These are phyloP conservation scores for Burhinus bistriatus DNA, from an alignment of 2,113 vertebrate genomes.

Conservation along the genomic window DNA sequence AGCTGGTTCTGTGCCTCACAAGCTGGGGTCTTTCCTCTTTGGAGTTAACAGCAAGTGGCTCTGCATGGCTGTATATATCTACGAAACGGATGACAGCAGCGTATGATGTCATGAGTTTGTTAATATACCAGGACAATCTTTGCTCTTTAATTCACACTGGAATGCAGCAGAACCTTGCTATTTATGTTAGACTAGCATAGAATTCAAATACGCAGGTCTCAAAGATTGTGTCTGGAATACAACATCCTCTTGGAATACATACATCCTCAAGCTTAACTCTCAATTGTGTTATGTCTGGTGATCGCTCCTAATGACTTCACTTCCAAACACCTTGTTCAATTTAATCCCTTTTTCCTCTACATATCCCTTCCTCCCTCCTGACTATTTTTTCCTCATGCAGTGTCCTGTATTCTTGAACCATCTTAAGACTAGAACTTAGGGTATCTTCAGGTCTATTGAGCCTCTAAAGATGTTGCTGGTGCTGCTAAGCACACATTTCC, in stretches of 20 bases:
- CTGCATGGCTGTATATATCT: neutral
- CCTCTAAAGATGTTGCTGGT: neutral
- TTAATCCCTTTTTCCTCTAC: neutral
- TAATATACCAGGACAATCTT: neutral
- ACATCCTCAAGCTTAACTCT: neutral
- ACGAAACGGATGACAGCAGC: neutral
- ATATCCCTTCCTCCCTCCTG: neutral
- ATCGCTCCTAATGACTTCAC: neutral
- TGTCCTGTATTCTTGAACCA: neutral
- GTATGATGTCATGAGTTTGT: neutral
- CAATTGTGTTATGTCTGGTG: neutral
- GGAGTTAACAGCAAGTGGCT: neutral
- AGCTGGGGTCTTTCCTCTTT: neutral
- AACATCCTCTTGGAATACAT: neutral
- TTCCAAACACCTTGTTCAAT: neutral
- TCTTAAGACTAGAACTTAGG: neutral
- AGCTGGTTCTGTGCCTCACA: neutral
- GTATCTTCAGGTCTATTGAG: neutral
- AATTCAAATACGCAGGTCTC: neutral
- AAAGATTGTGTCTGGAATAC: neutral
- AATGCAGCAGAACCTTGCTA: neutral
- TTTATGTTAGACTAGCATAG: neutral
- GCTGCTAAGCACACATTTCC: neutral
- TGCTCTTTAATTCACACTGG: neutral
- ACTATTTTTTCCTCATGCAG: fast-evolving